These are phyloP conservation scores for Clarias gariepinus DNA, from an alignment of 2,113 vertebrate species.

Conservation along the genomic window DNA sequence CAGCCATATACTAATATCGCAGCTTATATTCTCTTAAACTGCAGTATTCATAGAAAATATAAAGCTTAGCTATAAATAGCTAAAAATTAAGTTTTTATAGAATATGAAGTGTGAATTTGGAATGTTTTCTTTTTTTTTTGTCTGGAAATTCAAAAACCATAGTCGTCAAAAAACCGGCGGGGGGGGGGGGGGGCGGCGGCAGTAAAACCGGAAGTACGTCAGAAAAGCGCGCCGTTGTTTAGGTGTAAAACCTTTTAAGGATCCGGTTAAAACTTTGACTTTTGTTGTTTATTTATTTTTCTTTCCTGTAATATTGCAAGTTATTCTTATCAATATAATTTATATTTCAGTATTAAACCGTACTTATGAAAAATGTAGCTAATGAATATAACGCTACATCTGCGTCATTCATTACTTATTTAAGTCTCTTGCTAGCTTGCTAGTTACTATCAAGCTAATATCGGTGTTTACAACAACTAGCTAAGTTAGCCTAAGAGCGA, in stretches of 20 bases:
- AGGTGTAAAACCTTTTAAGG: background rate
- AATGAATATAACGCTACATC: background rate
- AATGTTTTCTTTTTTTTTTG: background rate
- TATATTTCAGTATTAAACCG: background rate
- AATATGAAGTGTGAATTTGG: background rate
- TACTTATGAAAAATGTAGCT: background rate
- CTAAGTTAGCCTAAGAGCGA: background rate
- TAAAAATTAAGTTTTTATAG: background rate
- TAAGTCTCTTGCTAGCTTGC: background rate
- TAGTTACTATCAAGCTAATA: background rate
- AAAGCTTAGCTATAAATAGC: no score
- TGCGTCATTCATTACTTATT: background rate
- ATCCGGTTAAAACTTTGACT: background rate
- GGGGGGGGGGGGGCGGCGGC: no score
- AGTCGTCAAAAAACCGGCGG: no score
- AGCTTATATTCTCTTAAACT: background rate
- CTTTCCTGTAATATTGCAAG: background rate
- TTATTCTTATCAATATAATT: background rate
- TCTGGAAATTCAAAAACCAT: background rate
- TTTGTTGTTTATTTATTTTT: background rate
- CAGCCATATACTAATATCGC: background rate
- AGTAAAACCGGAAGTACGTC: background rate
- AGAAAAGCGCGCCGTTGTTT: background rate
- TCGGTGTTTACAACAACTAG: slow-evolving; percentile 10
- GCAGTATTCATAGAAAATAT: no score